Evolutionary conservation across 2,113 vertebrate species (phyloP).

Genomic region (Scomber scombrus): DNA sequence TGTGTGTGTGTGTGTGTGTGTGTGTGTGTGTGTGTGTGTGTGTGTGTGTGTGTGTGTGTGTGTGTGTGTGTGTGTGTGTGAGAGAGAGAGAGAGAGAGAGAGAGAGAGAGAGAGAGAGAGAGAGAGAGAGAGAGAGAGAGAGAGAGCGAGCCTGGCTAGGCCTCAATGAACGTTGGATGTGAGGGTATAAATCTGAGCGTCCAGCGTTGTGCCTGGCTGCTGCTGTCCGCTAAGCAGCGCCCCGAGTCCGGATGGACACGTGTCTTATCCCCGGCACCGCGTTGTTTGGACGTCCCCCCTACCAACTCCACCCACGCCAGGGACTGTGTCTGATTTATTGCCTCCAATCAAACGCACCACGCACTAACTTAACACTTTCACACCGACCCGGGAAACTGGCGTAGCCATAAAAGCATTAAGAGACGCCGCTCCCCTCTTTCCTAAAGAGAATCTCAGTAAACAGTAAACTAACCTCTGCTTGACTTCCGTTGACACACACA

Average conservation of each 20-base stretch:
- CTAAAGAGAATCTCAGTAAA: conserved; percentile 62
- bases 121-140: conserved; percentile 6
- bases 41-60: no score
- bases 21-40: no score
- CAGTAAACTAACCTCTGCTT: conserved; percentile 64
- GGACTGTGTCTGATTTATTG: conserved; percentile 86
- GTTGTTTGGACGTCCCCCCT: conserved; percentile 52
- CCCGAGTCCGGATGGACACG: conserved; percentile 84
- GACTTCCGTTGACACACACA: conserved; percentile 46
- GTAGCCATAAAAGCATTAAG: conserved; percentile 84
- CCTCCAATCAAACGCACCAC: conserved; percentile 85
- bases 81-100: not conserved
- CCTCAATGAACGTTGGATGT: conserved; percentile 23
- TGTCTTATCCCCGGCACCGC: conserved; percentile 85
- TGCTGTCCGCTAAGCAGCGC: conserved; percentile 77
- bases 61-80: no score
- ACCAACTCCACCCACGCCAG: no score
- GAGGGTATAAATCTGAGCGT: conserved; percentile 52
- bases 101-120: not conserved
- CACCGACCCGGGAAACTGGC: conserved; percentile 82
- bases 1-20: no score
- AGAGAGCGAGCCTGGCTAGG: conserved; percentile 15
- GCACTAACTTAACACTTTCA: conserved; percentile 85
- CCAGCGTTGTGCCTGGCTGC: conserved; percentile 59
- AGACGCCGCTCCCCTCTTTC: conserved; percentile 57